Evolutionary conservation across 1,140 invertebrate species (phyloP), one percentile per base, ranked within the genome.

Genomic region (Pseudomyrmex dendroicus): DNA sequence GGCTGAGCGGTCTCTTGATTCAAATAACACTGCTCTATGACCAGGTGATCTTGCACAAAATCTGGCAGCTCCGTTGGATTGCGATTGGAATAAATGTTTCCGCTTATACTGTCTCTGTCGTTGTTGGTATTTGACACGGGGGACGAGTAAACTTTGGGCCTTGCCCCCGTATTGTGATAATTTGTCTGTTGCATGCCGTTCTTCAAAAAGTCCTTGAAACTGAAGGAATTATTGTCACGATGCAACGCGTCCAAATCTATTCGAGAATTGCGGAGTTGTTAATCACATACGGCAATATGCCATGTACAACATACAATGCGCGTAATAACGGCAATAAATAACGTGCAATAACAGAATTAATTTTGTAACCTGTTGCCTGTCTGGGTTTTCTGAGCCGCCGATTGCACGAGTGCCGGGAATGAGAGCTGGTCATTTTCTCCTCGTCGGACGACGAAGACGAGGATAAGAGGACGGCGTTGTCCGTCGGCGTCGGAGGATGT

Each of bases 141-240:
- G 80, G 91, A 83, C 4, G 92, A 87, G 85, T 95, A 95, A 5
- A 95, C 92, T 89, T 96, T 96, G 10, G 95, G 95, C 86, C 95
- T 92, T 2, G 95, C 95, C 44, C 95, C 95, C 59, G 94, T 92
- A 80, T 92, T 93, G n/a, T 94, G 93, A 89, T 95, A 94, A 88
- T 92, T 94, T 15, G 82, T 73, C 20, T 90, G 91, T 35, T 91
- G 91, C 0, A 86, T 86, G 52, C 93, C 93, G 74, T 91, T 93
- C 86, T 96, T 96, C 86, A 97, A 91, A 91, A 97, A 97, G 91
- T 97, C 97, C 91, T 97, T 97, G 90, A 98, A 97, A 54, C 97
- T 97, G 92, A 98, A 97, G 2, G 96, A 95, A 92, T 96, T 96
- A 66, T 97, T 96, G 88, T 97, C 96, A 87, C 95, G 95, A 70